Evolutionary conservation across 1,140 invertebrate species (phyloP), one percentile per base, ranked within the genome.

Genomic region (Anagrus nilaparvatae): DNA sequence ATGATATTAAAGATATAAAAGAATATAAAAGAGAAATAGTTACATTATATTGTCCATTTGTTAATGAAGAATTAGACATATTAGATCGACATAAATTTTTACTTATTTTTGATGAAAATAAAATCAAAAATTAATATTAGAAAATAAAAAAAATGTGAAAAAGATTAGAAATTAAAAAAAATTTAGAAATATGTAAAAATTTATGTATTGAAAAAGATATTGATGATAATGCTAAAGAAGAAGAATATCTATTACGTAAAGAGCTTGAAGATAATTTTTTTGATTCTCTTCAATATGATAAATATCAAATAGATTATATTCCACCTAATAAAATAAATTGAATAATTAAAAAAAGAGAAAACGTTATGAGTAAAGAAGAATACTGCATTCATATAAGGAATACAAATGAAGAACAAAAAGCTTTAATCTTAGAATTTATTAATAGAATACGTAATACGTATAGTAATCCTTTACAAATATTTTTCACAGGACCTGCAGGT

Each of bases 1-100:
- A 30, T 56, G 55, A 61, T 44, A 49, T 18, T 17, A 5, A 44
- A 12, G 49, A 59, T 40, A 38, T 18, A 1, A 39, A 46, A 23
- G 35, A 52, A 28, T 47, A 41, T 36, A 40, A 44, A 44, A 36
- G 58, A 18, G 60, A 63, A 45, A 58, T 58, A 54, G 54, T 62
- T 18, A 30, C 46, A 2, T 38, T 61, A 17, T 50, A 61, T 46
- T 24, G 58, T 37, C 54, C 57, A 16, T 64, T 60, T 48, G 14
- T 43, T 34, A 53, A 47, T 55, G 59, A 59, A 56, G 45, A 56
- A 27, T 8, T 9, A 8, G 55, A 59, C 10, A 50, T 58, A 41
- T 27, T 56, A 13, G 45, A 39, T 19, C 47, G 54, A 5, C 52
- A 48, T 36, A 56, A 55, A 51, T 59, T 55, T 45, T 43, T 53